These are phyloP conservation scores for Platycheirus albimanus DNA, from an alignment of 2,888 invertebrate species.

Conservation along the genomic window DNA sequence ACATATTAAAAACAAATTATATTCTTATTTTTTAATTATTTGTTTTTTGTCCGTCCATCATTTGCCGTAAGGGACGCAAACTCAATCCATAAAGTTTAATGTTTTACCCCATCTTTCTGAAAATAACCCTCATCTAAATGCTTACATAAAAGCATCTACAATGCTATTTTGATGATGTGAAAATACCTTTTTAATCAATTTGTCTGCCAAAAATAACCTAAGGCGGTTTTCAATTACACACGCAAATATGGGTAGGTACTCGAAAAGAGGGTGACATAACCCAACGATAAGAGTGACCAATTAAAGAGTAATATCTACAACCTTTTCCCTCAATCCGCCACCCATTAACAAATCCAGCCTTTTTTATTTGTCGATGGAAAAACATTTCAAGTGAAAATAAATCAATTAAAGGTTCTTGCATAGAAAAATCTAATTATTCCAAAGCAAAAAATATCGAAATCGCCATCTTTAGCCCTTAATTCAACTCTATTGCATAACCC, in stretches of 20 bases:
- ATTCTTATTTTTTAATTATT: too few relatives aligned
- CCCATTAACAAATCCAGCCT: neutral
- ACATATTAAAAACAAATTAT: too few relatives aligned
- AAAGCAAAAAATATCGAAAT: constrained; percentile 33
- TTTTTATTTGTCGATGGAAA: constrained; percentile 16
- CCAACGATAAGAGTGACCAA: constrained; percentile 24
- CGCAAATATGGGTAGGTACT: neutral
- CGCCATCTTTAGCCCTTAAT: constrained; percentile 13
- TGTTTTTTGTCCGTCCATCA: neutral
- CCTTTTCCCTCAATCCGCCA: neutral
- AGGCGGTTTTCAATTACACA: constrained; percentile 39
- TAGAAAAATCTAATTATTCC: constrained; percentile 39
- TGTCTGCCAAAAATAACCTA: constrained; percentile 64
- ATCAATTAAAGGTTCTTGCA: constrained; percentile 54
- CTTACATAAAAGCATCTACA: neutral
- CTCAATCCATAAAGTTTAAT: neutral
- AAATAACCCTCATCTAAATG: constrained; percentile 2
- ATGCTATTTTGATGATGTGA: neutral
- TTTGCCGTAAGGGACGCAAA: neutral
- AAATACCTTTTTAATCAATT: constrained; percentile 58
- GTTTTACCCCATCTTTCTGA: neutral
- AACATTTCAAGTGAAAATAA: constrained; percentile 37
- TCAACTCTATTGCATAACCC: constrained; percentile 14
- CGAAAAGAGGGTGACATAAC: neutral
- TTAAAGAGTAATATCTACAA: constrained; percentile 42